These are phyloP conservation scores for Oreortyx pictus DNA, from an alignment of 2,797 vertebrate species.

Conservation along the genomic window DNA sequence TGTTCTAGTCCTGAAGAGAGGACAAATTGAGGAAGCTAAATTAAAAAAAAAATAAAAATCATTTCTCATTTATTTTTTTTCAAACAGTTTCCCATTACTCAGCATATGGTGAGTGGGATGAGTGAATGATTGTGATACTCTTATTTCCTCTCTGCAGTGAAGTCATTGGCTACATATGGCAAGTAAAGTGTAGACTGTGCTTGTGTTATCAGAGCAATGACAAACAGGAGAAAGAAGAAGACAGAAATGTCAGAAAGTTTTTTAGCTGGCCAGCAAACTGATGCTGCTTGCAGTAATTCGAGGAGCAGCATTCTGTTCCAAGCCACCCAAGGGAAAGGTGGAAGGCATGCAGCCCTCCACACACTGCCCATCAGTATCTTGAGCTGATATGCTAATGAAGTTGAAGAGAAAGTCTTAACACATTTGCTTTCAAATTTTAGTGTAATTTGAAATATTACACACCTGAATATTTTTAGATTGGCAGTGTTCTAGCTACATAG, in stretches of 20 bases:
- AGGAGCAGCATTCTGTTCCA: background rate
- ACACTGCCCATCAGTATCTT: background rate
- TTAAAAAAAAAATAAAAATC: background rate
- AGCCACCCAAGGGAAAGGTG: background rate
- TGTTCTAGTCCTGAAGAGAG: background rate
- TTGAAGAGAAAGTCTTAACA: background rate
- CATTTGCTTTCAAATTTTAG: background rate
- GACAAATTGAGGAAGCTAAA: background rate
- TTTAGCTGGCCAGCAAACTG: background rate
- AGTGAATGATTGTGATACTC: background rate
- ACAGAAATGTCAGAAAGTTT: background rate
- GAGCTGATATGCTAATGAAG: accelerated
- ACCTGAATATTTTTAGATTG: background rate
- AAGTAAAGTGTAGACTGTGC: background rate
- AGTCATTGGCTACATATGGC: background rate
- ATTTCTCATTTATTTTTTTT: background rate
- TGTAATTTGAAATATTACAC: background rate
- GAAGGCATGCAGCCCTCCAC: background rate
- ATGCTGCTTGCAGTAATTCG: background rate
- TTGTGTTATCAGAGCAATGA: background rate
- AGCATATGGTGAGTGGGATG: background rate
- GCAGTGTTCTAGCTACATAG: background rate
- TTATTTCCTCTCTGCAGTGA: background rate
- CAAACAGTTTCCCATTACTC: background rate
- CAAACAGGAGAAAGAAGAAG: background rate